phyloP scores from a whole-genome alignment of 2,797 vertebrate genomes.

The Alosa sapidissima region DNA sequence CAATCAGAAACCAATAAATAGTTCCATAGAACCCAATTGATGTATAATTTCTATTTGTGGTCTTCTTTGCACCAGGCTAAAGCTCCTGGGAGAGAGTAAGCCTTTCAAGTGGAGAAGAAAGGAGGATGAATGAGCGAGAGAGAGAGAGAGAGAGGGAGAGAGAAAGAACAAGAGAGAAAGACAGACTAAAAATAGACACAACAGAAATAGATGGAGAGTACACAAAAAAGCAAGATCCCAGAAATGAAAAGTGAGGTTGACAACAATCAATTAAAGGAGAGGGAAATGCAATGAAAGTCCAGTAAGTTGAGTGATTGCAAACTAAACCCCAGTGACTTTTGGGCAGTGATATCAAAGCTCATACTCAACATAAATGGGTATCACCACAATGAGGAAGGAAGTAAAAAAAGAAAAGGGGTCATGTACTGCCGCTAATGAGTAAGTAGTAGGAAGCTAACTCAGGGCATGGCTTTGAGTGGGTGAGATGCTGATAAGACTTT shows the following conservation, averaged over 20 bases:
- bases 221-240: not conserved
- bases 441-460: not conserved
- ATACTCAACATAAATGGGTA: too few relatives aligned
- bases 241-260: not conserved
- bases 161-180: conserved; percentile 10
- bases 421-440: not conserved
- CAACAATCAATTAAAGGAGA: too few relatives aligned
- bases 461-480: not conserved
- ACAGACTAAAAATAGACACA: not conserved
- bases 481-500: not conserved
- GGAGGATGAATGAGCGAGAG: not conserved
- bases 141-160: conserved; percentile 21
- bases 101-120: not conserved
- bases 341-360: too few relatives aligned
- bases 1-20: too few relatives aligned
- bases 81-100: not conserved
- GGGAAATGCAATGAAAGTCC: not conserved
- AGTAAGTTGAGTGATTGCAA: not conserved
- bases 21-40: too few relatives aligned
- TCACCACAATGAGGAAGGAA: not conserved
- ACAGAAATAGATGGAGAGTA: not conserved
- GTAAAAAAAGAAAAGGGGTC: not conserved
- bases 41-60: not conserved
- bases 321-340: too few relatives aligned
- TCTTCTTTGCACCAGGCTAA: not conserved